These are phyloP conservation scores for Neoniphon sammara DNA, from an alignment of 2,797 vertebrate species.

Conservation along the genomic window DNA sequence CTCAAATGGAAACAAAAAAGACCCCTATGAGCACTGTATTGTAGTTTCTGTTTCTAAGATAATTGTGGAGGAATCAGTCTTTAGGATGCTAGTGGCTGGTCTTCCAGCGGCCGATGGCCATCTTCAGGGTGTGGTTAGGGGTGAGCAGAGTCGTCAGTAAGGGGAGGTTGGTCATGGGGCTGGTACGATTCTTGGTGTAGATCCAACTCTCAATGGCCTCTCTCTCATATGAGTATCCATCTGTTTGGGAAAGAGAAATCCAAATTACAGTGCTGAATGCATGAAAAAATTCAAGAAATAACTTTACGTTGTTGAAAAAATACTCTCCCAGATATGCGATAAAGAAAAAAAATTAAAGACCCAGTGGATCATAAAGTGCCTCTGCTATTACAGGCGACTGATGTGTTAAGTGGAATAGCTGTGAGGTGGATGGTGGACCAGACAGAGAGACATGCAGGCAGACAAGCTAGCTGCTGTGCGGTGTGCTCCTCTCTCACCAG, in stretches of 20 bases:
- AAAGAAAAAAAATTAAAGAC: not conserved
- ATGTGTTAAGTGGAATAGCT: not conserved
- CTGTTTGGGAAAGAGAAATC: slow-evolving; percentile 73
- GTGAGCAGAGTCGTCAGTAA: slow-evolving; percentile 88
- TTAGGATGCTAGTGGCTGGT: slow-evolving; percentile 66
- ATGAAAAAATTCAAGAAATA: not conserved
- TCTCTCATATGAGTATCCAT: slow-evolving; percentile 96
- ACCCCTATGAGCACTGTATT: slow-evolving; percentile 6
- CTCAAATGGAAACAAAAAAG: not conserved
- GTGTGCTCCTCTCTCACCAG: slow-evolving; percentile 81
- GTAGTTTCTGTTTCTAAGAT: slow-evolving; percentile 6
- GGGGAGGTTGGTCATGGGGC: slow-evolving; percentile 97
- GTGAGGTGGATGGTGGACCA: not conserved
- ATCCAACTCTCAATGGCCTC: slow-evolving; percentile 95
- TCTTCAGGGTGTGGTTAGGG: slow-evolving; percentile 94
- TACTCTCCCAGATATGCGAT: too few relatives aligned
- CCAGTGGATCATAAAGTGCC: not conserved
- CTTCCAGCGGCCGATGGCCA: slow-evolving; percentile 93
- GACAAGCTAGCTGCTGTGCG: not conserved
- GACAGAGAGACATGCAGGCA: not conserved
- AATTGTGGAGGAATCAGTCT: not conserved
- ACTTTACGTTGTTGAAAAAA: not conserved
- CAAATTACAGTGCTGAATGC: not conserved
- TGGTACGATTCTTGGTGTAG: slow-evolving; percentile 88
- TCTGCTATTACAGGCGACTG: not conserved